Base-by-base conservation (phyloP, 2,113 vertebrate genomes). In the Macrotis lagotis region DNA sequence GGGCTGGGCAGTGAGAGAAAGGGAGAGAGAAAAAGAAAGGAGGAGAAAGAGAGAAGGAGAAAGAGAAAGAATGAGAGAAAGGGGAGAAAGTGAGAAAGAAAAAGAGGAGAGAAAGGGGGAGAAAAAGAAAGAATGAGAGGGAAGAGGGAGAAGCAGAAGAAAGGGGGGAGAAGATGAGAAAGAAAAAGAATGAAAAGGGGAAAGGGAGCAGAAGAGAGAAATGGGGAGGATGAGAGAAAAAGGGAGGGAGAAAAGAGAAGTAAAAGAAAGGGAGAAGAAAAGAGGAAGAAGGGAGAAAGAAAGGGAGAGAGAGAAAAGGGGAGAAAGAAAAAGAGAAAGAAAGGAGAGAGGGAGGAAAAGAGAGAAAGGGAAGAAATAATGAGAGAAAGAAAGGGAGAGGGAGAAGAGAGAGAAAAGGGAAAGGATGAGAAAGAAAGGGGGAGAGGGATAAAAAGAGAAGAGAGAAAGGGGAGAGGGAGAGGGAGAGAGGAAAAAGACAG, bases 201-300 rank as follows among this genome's bases (percentile, higher is more conserved):
- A 0, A 24, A 92, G 55, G 91, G 48, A 91, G 53, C 90, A 22
- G 52, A 48, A 90, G n/a, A 10, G 28, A 83, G n/a, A 31, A 14
- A 22, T 0, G 10, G 92, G 92, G 48, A 47, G n/a, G 96, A 48
- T 31, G 74, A 94, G 66, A 31, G 48, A 93, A 91, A 55, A 93
- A 90, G 51, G 52, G 16, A 11, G 50, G 49, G 91, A 95, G 94
- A 74, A 19, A 48, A 74, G 66, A 12, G 50, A 51, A 12, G 6
- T 1, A 97, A 96, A 96, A 94, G 24, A n/a, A n/a, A n/a, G 50
- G 49, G 91, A 95, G 94, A 74, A 19, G 25, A 48, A 74, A 53
- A 12, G 50, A 51, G 50, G 6, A 3, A 97, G 96, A 96, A 94
- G 24, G 1, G 0, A 48, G 88, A 96, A 95, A 89, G 91, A 0